These are phyloP conservation scores for Trichonephila clavata DNA, from an alignment of 1,140 invertebrate genomes.

Conservation along the genomic window DNA sequence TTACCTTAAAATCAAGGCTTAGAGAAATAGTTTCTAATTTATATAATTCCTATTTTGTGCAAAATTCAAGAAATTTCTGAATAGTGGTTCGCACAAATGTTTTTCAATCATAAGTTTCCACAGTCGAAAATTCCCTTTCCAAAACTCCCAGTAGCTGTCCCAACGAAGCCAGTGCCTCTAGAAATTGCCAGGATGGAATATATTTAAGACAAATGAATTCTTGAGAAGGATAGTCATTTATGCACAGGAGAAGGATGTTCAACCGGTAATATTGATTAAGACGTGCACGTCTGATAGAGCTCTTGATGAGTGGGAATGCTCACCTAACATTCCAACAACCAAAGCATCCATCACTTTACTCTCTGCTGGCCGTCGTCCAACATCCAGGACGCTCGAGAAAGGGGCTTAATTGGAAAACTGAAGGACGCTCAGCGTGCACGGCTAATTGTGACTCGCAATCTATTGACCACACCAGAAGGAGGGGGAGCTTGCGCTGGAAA, in stretches of 20 bases:
- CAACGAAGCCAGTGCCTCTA: background rate
- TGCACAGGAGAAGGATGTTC: background rate
- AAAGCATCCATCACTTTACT: slow-evolving; percentile 48
- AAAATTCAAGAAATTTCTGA: too few relatives aligned
- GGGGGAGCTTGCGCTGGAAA: background rate
- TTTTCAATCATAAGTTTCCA: too few relatives aligned
- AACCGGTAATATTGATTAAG: slow-evolving; percentile 29
- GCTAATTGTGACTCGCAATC: slow-evolving; percentile 66
- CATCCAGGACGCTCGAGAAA: background rate
- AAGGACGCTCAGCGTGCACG: slow-evolving; percentile 8
- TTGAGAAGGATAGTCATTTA: slow-evolving; percentile 26
- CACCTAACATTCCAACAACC: slow-evolving; percentile 33
- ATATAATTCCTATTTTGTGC: too few relatives aligned
- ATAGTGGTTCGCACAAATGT: too few relatives aligned
- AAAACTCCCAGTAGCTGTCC: too few relatives aligned
- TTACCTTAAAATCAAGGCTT: too few relatives aligned
- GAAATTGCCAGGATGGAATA: background rate
- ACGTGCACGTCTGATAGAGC: slow-evolving; percentile 2
- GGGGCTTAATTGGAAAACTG: slow-evolving; percentile 45
- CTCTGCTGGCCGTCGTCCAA: slow-evolving; percentile 60
- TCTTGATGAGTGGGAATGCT: slow-evolving; percentile 19
- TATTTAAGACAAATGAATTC: slow-evolving; percentile 1
- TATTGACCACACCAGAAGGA: slow-evolving; percentile 20
- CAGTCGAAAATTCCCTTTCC: too few relatives aligned
- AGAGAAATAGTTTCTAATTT: too few relatives aligned